These are phyloP conservation scores for Microctenopoma steveboyesi DNA, from an alignment of 2,797 vertebrate genomes.

Conservation along the genomic window DNA sequence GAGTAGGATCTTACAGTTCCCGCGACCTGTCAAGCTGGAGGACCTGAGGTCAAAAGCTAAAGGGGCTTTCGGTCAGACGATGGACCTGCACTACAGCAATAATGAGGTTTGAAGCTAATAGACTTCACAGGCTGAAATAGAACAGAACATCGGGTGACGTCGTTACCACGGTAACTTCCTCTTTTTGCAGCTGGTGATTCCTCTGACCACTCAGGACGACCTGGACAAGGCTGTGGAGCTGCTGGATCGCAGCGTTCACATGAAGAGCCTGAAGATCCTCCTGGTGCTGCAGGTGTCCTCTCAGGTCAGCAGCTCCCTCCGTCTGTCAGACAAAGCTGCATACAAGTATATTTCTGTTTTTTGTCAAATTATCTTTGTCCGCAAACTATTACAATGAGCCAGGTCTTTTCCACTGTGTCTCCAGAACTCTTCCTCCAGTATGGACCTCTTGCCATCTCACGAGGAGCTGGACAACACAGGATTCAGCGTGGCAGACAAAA, in stretches of 20 bases:
- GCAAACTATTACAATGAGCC: no score
- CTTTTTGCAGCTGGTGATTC: constrained; percentile 90
- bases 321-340: background rate
- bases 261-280: constrained; percentile 98
- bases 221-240: constrained; percentile 97
- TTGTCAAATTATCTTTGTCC: no score
- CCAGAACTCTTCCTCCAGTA: constrained; percentile 79
- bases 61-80: constrained; percentile 93
- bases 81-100: constrained; percentile 99
- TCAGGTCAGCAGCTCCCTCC: constrained; percentile 82
- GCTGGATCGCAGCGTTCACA: constrained; percentile 96
- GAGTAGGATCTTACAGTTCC: constrained; percentile 92
- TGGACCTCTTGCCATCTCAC: constrained; percentile 87
- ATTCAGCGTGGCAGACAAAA: constrained; percentile 87
- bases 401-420: background rate
- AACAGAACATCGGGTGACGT: no score
- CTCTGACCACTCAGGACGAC: constrained; percentile 95
- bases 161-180: background rate
- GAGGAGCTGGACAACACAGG: constrained; percentile 94
- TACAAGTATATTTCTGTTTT: no score
- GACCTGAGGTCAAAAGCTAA: constrained; percentile 93
- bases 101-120: constrained; percentile 88
- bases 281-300: constrained; percentile 90
- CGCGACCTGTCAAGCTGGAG: constrained; percentile 93
- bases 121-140: no score